Evolutionary conservation across 2,888 invertebrate species (phyloP).

Genomic region (Rutpela maculata): DNA sequence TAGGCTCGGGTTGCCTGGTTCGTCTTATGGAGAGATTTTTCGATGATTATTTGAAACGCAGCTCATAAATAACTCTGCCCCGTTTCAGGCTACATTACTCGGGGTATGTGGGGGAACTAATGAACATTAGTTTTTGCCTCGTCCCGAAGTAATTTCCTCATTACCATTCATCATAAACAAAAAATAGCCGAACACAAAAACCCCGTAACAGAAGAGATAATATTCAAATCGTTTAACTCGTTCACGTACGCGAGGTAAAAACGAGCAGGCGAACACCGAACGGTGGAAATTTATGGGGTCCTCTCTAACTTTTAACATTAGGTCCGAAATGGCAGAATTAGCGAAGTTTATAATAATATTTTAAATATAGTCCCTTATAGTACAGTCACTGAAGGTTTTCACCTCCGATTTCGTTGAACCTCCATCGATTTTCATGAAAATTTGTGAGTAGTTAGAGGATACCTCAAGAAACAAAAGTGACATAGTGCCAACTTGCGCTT

Average conservation of each 20-base stretch:
- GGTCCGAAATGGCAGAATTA: constrained; percentile 24
- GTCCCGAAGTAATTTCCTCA: constrained; percentile 30
- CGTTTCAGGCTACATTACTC: constrained; percentile 1
- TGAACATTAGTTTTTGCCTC: constrained; percentile 28
- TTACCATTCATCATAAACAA: constrained; percentile 35
- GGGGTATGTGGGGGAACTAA: constrained; percentile 9
- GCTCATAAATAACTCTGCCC: constrained; percentile 10
- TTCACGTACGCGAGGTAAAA: constrained; percentile 20
- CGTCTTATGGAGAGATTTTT: constrained; percentile 5
- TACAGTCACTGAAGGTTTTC: too few relatives aligned
- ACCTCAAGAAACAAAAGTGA: too few relatives aligned
- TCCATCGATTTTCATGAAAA: too few relatives aligned
- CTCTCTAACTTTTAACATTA: constrained; percentile 38
- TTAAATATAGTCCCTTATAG: too few relatives aligned
- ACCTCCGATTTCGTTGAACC: too few relatives aligned
- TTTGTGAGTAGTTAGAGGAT: too few relatives aligned
- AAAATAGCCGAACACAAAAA: constrained; percentile 20
- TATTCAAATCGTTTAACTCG: constrained; percentile 39
- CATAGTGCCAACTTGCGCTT: too few relatives aligned
- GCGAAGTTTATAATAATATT: constrained; percentile 22
- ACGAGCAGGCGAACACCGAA: too few relatives aligned
- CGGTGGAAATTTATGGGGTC: constrained; percentile 29
- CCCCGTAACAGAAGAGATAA: constrained; percentile 31
- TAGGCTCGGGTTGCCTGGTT: not conserved
- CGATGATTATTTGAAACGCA: constrained; percentile 14